Conservation (phyloP, 1,140 invertebrate genomes). For the Globodera ellingtonae region DNA sequence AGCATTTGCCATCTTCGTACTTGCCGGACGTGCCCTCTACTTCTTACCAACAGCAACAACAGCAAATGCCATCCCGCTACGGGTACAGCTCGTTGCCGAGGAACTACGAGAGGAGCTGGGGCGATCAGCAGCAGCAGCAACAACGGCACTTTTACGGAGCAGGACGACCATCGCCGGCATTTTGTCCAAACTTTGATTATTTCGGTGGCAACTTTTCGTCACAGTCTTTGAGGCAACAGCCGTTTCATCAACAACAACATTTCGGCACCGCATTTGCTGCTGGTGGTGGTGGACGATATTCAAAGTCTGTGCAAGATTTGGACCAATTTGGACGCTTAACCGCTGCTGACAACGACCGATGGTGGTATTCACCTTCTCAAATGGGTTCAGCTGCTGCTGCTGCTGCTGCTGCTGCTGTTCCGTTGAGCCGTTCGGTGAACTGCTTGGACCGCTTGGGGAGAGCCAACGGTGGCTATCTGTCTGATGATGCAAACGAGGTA, state of each 20-base stretch:
- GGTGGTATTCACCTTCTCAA: background rate
- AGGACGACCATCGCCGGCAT: background rate
- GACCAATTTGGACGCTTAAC: background rate
- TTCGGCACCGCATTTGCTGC: background rate
- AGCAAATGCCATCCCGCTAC: slow-evolving; percentile 14
- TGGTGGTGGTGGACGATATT: background rate
- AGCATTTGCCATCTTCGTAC: slow-evolving; percentile 7
- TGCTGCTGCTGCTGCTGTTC: background rate
- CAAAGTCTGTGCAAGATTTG: background rate
- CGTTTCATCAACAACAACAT: background rate
- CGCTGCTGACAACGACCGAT: background rate
- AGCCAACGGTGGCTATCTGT: background rate
- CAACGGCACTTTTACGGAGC: background rate
- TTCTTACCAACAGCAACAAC: background rate
- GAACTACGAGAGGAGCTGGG: slow-evolving; percentile 54
- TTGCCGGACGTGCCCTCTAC: background rate
- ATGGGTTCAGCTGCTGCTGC: background rate
- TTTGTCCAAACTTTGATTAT: slow-evolving; percentile 17
- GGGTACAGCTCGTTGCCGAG: slow-evolving; percentile 60
- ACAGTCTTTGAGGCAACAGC: background rate
- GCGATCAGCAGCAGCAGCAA: slow-evolving; percentile 10
- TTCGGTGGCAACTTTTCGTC: slow-evolving; percentile 26
- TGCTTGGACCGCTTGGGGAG: slow-evolving; percentile 8
- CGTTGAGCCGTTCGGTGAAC: slow-evolving; percentile 20
- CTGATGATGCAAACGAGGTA: background rate